Base-by-base conservation (phyloP, 2,888 invertebrate genomes). In the Barypeithes pellucidus region DNA sequence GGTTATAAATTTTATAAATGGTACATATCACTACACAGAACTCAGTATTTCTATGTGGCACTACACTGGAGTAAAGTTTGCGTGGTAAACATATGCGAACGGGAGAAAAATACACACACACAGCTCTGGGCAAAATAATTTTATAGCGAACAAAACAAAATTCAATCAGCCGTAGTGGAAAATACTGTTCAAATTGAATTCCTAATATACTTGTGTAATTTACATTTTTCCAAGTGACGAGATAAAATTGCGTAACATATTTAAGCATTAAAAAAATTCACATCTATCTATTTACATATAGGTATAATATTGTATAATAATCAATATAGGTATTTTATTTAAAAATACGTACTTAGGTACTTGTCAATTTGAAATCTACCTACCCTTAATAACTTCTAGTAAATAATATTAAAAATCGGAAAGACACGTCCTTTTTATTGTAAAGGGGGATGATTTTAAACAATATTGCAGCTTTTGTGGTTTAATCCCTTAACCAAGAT, bases 191-290 rank as follows among this genome's bases (percentile, higher is more conserved):
- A 59, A 72, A 72, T 72, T 65, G 72, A 69, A 73, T 73, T 24
- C 59, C 63, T 73, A 73, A 73, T 73, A 65, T 47, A 54, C 67
- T 45, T 77, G 79, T 79, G 80, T 80, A 81, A 81, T 81, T 82
- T 80, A 80, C 80, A 76, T 76, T 65, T 67, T 67, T 47, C 62
- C 20, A 54, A 70, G 52, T 18, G 62, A 61, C 52, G 63, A 14
- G 36, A 24, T 36, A 57, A 67, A 36, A 67, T 57, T 67, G 36
- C 57, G 57, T 20, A 62, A 72, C 67, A 52, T 72, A 45, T 67
- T 72, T 72, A 52, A 73, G n/a, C 50, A 24, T 33, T 63, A 57
- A 70, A 63, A 54, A 70, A 69, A 39, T 14, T 54, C 11, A 7
- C 24, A 9, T 1, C 4, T 36, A 33, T 22, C 5, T 50, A 50